Evolutionary conservation across 2,113 vertebrate species (phyloP), one percentile per base, ranked within the genome.

Genomic region (Lethenteron reissneri): DNA sequence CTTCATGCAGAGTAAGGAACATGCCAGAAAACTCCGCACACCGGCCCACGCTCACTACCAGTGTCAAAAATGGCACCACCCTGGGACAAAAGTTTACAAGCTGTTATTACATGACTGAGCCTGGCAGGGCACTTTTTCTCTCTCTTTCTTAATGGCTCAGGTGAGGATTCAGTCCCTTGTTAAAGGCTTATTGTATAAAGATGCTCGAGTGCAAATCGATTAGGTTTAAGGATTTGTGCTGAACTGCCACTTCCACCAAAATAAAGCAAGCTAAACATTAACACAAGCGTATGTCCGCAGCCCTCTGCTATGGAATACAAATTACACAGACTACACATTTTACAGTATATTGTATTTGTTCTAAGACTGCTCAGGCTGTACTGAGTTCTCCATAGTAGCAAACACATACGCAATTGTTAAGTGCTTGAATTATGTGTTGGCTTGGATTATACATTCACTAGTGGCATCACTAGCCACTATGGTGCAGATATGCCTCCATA

Each of bases 111-210:
- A 68, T 17, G n/a, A 68, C 25, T 25, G 64, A 25, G 64, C 64
- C 64, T 68, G n/a, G 64, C n/a, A 68, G 25, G 25, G n/a, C 64
- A 17, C n/a, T 11, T 25, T n/a, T 68, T 10, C n/a, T 25, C 25
- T n/a, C 25, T 25, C n/a, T 25, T 10, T 17, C 25, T 68, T 68
- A 68, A 68, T 68, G 64, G 64, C 64, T 68, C 25, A n/a, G 64
- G 64, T 68, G 64, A 68, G 64, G n/a, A n/a, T 68, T 25, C n/a
- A 25, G n/a, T 25, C 64, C 25, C n/a, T 10, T 68, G n/a, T 25
- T 68, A n/a, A 68, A 68, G 64, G 64, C 64, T n/a, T 68, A 68
- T 68, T 68, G n/a, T 41, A 41, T n/a, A 68, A 68, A 25, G 64
- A 68, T 68, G 64, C 25, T 68, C 25, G 25, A 68, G 64, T 68